phyloP scores from a whole-genome alignment of 2,888 invertebrate species.

The Strigamia crassipes region DNA sequence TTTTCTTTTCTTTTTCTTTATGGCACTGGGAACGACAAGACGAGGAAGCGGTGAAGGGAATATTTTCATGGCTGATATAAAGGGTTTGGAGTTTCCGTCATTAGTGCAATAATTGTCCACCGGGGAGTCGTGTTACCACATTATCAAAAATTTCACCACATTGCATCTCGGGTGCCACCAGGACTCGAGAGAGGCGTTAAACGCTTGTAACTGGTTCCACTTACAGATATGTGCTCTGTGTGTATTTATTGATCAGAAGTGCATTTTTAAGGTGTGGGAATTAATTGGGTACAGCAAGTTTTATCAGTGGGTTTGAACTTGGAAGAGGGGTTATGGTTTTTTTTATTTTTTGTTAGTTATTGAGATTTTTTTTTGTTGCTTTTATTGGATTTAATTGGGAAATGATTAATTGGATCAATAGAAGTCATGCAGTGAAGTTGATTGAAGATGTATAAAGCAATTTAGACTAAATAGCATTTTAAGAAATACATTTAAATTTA shows the following conservation, averaged over 20 bases:
- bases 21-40: not conserved
- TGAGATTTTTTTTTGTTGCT: too few relatives aligned
- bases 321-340: not conserved
- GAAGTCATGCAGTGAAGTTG: too few relatives aligned
- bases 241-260: conserved; percentile 8
- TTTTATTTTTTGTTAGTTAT: not conserved
- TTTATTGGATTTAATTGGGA: too few relatives aligned
- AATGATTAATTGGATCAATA: too few relatives aligned
- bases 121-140: conserved; percentile 22
- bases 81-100: not conserved
- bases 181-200: not conserved
- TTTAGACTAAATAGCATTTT: too few relatives aligned
- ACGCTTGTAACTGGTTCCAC: conserved; percentile 5
- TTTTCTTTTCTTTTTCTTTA: not conserved
- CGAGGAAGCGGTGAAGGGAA: not conserved
- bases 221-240: not conserved
- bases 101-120: conserved; percentile 7
- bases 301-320: not conserved
- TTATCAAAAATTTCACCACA: conserved; percentile 30
- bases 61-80: not conserved
- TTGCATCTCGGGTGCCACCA: conserved; percentile 10
- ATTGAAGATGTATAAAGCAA: too few relatives aligned
- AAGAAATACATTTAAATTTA: too few relatives aligned
- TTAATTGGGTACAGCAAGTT: not conserved
- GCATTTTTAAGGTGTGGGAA: not conserved